Evolutionary conservation across 2,888 invertebrate genomes (phyloP), one percentile per base, ranked within the genome.

Genomic region (Dastarcus helophoroides): DNA sequence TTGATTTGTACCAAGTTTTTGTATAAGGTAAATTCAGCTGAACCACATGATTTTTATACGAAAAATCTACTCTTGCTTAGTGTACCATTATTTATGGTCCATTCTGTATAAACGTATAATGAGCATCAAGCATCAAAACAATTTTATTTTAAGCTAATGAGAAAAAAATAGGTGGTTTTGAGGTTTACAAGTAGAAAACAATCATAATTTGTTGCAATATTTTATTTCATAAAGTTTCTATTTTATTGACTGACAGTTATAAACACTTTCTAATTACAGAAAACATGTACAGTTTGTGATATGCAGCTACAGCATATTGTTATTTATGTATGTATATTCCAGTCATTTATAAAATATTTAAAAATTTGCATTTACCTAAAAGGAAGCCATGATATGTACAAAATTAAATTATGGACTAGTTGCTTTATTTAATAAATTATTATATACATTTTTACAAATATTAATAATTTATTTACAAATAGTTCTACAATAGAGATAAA

Each of bases 241-340:
- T 41, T 43, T 54, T 54, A 53, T 55, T 56, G 54, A 56, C 54
- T 56, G 55, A 56, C 52, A 58, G 54, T 52, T 50, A 51, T 52
- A 49, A 32, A 53, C 48, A 51, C 46, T 49, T 48, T 48, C 48
- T 52, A 53, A 40, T 47, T 54, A 56, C 50, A 56, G 50, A 47
- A 50, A 56, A 56, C 54, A 57, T 57, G 52, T 57, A 58, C 51
- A 56, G 51, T 49, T 52, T 48, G 46, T 53, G 53, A 55, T 57
- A 55, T 56, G 54, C 51, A n/a, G n/a, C n/a, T n/a, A n/a, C n/a
- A n/a, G n/a, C n/a, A 51, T 54, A 54, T 48, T 43, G 39, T 42
- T 45, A 44, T 47, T 47, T 48, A 51, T 45, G 43, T 44, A 44
- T 42, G 37, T 28, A 38, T 23, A 38, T 32, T 34, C 49, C 50